These are phyloP conservation scores for Muricea muricata DNA, from an alignment of 92 coral and sea anemone species.

Conservation along the genomic window DNA sequence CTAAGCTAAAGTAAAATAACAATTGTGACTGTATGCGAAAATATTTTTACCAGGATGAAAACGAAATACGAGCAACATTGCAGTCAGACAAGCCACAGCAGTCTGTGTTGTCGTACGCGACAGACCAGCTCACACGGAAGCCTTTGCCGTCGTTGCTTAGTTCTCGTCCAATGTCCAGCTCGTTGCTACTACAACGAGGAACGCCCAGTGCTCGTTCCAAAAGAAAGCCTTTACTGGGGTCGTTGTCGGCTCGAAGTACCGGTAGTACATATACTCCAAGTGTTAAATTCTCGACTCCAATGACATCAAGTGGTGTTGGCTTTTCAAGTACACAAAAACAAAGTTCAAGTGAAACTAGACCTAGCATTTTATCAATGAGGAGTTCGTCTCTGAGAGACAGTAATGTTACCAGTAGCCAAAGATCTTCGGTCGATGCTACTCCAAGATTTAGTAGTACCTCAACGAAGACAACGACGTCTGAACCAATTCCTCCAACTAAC, in stretches of 20 bases:
- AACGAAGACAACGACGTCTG: neutral
- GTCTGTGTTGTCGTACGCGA: neutral
- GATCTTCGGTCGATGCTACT: neutral
- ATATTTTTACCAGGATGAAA: neutral
- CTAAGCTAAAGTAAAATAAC: no score
- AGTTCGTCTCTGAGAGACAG: neutral
- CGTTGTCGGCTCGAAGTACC: neutral
- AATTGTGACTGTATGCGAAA: neutral
- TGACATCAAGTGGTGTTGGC: neutral
- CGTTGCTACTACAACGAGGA: neutral
- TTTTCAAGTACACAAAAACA: neutral
- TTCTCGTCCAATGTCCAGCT: neutral
- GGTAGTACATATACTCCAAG: neutral
- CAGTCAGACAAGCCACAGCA: neutral
- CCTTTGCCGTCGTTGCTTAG: slow-evolving; percentile 23
- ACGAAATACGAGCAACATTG: neutral
- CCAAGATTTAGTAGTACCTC: neutral
- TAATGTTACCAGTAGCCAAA: neutral
- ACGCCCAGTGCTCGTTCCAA: slow-evolving; percentile 6
- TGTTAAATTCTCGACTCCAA: neutral
- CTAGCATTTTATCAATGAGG: neutral
- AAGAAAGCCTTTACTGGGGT: slow-evolving; percentile 1
- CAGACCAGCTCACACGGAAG: slow-evolving; percentile 22
- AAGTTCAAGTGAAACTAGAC: neutral
- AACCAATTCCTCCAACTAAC: neutral